phyloP scores from a whole-genome alignment of 2,888 invertebrate genomes.

The Xanthia icteritia region DNA sequence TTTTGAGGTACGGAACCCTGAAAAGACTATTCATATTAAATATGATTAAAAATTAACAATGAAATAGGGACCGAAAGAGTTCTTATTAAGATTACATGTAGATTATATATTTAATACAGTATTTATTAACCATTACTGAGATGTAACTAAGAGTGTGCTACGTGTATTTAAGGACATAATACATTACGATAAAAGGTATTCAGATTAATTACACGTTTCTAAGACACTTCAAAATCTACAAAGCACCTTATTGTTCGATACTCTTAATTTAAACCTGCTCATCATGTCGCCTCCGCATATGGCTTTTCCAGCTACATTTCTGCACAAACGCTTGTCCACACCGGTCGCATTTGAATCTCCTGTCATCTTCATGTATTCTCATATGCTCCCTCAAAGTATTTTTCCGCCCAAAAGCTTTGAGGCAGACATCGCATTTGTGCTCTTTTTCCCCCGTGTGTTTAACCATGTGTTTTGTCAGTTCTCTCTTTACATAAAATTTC shows the following conservation, averaged over 20 bases:
- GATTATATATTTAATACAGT: not conserved
- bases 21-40: not conserved
- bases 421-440: conserved; percentile 52
- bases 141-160: not conserved
- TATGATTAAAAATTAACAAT: not conserved
- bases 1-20: too few relatives aligned
- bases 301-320: conserved; percentile 57
- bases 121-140: not conserved
- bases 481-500: conserved; percentile 49
- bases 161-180: not conserved
- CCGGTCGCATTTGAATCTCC: conserved; percentile 53
- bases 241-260: not conserved
- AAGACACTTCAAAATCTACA: not conserved
- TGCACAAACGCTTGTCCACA: conserved; percentile 44
- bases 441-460: conserved; percentile 59
- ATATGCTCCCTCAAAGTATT: conserved; percentile 50
- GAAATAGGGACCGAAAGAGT: not conserved
- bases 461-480: conserved; percentile 52
- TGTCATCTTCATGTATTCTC: conserved; percentile 50
- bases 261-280: conserved; percentile 3
- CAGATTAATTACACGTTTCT: not conserved
- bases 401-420: conserved; percentile 53
- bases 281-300: conserved; percentile 54
- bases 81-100: not conserved
- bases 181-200: not conserved